These are phyloP conservation scores for Halichondria panicea DNA, from an alignment of 37 sponge, comb jelly and placozoan genomes.

Conservation along the genomic window DNA sequence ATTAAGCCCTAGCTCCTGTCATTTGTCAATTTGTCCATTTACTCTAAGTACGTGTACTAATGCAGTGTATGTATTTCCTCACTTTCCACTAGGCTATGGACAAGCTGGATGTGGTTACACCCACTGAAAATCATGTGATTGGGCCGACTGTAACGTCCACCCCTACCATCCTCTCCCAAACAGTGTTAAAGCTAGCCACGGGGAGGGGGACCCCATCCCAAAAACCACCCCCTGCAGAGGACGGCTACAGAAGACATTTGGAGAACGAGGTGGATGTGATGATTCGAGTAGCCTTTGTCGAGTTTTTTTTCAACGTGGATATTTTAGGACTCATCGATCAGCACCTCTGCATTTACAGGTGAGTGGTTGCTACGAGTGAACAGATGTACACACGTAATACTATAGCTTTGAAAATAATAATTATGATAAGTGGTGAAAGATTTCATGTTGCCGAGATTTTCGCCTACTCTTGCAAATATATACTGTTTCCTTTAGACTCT, in stretches of 20 bases:
- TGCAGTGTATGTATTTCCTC: background rate
- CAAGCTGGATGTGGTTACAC: background rate
- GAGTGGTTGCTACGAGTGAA: too few relatives aligned
- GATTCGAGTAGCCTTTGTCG: conserved; percentile 69
- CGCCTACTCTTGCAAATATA: too few relatives aligned
- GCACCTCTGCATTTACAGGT: conserved; percentile 58
- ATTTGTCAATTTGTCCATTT: too few relatives aligned
- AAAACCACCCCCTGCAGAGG: background rate
- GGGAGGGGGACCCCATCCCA: background rate
- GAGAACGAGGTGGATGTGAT: conserved; percentile 56
- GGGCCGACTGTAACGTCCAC: background rate
- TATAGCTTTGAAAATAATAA: too few relatives aligned
- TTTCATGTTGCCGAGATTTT: too few relatives aligned
- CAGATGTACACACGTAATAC: too few relatives aligned
- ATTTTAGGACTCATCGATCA: conserved; percentile 55
- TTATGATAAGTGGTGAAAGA: too few relatives aligned
- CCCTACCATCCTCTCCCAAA: too few relatives aligned
- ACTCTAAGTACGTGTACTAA: background rate
- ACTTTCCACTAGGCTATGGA: conserved; percentile 6
- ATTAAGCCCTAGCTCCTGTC: too few relatives aligned
- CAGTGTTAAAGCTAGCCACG: background rate
- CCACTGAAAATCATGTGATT: background rate
- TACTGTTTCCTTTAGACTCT: conserved; percentile 74
- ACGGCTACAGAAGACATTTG: background rate
- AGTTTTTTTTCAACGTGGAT: conserved; percentile 65